Percentiles rank a stretch among this genome's conserved stretches.
phyloP scores from a whole-genome alignment of 2,888 invertebrate genomes.

The Aporophyla nigra region DNA sequence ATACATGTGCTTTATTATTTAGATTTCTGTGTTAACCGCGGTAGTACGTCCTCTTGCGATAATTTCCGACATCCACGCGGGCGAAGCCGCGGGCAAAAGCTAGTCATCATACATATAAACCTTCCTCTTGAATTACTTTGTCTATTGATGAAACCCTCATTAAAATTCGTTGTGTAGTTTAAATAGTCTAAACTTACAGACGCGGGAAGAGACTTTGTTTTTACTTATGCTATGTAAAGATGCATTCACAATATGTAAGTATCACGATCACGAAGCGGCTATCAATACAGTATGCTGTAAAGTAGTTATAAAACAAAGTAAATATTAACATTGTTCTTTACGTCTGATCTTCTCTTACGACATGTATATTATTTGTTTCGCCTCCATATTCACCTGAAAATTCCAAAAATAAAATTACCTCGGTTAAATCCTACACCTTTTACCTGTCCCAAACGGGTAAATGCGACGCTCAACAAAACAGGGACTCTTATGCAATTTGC shows the following conservation, averaged over 20 bases:
- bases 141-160: too few species aligned
- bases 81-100: too few species aligned
- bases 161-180: too few species aligned
- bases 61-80: too few species aligned
- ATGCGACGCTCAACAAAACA: slow-evolving; percentile 52
- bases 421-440: neutral
- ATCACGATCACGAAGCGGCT: neutral
- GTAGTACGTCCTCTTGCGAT: too few species aligned
- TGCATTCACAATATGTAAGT: neutral
- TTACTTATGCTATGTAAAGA: too few species aligned
- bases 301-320: neutral
- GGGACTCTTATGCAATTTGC: slow-evolving; percentile 71
- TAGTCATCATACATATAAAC: too few species aligned
- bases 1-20: too few species aligned
- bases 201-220: too few species aligned
- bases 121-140: too few species aligned
- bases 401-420: slow-evolving; percentile 18
- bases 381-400: neutral
- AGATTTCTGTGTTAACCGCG: too few species aligned
- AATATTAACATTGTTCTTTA: neutral
- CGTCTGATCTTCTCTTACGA: neutral
- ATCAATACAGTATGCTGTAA: neutral
- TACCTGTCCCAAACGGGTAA: slow-evolving; percentile 38
- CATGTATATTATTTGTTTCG: neutral
- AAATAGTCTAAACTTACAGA: too few species aligned